These are phyloP conservation scores for Mus spicilegus DNA, from an alignment of 2,113 vertebrate species.

Conservation along the genomic window DNA sequence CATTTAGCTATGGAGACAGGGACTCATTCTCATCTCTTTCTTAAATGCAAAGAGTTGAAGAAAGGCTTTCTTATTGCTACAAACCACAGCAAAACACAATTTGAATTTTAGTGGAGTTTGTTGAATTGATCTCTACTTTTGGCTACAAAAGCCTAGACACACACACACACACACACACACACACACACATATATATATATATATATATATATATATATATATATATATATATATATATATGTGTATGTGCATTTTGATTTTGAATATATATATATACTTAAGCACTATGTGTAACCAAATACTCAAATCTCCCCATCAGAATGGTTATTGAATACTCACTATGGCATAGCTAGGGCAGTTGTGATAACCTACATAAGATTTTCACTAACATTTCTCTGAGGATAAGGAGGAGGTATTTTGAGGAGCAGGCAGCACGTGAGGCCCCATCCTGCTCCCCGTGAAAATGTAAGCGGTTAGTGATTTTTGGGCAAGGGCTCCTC, in stretches of 20 bases:
- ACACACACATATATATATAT: no score
- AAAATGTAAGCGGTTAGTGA: background rate
- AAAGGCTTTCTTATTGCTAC: background rate
- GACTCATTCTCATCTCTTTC: background rate
- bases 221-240: no score
- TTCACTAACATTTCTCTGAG: background rate
- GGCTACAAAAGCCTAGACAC: background rate
- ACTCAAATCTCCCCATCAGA: background rate
- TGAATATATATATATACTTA: background rate
- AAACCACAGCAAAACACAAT: constrained; percentile 4
- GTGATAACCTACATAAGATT: background rate
- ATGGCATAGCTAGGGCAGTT: background rate
- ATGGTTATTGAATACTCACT: background rate
- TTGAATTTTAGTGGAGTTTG: background rate
- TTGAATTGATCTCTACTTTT: constrained; percentile 39
- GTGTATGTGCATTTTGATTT: no score
- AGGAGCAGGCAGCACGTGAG: background rate
- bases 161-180: no score
- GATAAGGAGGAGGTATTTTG: background rate
- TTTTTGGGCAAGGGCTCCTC: background rate
- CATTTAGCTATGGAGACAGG: background rate
- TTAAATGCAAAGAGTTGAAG: background rate
- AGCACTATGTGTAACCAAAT: background rate
- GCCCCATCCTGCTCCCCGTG: background rate
- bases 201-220: no score